phyloP scores from a whole-genome alignment of 1,140 invertebrate species.

The Macrobrachium rosenbergii region DNA sequence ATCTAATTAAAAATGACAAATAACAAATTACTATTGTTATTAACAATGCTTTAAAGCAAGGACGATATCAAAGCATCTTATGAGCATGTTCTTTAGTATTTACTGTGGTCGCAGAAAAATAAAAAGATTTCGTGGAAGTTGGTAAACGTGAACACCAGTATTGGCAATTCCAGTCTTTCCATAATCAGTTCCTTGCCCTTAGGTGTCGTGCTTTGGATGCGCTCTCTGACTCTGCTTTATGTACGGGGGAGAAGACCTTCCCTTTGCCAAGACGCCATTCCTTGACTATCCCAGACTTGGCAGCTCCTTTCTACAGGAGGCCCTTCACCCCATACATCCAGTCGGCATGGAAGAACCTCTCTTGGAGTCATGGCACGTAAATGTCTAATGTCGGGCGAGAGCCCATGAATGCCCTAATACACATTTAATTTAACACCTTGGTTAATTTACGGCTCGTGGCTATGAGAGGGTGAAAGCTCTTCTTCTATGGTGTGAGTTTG shows the following conservation, averaged over 20 bases:
- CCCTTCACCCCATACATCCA: neutral
- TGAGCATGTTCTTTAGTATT: too few relatives aligned
- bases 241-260: neutral
- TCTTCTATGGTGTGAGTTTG: neutral
- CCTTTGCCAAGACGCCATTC: neutral
- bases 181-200: too few relatives aligned
- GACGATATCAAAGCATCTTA: too few relatives aligned
- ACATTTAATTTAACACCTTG: slow-evolving; percentile 29
- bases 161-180: too few relatives aligned
- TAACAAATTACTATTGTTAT: too few relatives aligned
- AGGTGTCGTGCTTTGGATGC: too few relatives aligned
- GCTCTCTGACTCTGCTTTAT: too few relatives aligned
- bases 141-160: too few relatives aligned
- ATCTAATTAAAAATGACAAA: too few relatives aligned
- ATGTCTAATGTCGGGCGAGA: neutral
- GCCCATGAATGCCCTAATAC: slow-evolving; percentile 7
- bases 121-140: too few relatives aligned
- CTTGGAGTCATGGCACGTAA: neutral
- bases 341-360: neutral
- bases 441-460: slow-evolving; percentile 4
- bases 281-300: neutral
- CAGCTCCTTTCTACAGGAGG: neutral
- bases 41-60: too few relatives aligned
- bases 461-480: neutral
- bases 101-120: too few relatives aligned